These are phyloP conservation scores for Cairina moschata DNA, from an alignment of 2,113 vertebrate species.

Conservation along the genomic window DNA sequence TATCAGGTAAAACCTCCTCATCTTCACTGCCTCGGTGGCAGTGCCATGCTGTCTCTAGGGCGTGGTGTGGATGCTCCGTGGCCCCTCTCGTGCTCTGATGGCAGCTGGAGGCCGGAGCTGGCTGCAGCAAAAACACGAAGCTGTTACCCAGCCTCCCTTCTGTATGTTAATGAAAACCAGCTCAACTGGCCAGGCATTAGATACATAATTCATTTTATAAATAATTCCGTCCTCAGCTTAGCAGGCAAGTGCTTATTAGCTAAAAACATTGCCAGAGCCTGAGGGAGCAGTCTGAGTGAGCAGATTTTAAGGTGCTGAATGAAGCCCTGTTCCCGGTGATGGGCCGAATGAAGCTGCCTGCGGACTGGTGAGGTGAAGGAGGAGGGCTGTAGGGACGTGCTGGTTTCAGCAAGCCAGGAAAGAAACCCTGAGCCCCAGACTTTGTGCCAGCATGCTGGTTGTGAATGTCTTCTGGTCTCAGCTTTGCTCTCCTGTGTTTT, in stretches of 20 bases:
- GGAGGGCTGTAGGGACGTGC: not conserved
- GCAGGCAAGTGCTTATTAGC: not conserved
- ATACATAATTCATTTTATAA: not conserved
- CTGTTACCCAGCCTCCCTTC: not conserved
- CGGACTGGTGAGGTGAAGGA: not conserved
- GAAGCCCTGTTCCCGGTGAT: not conserved
- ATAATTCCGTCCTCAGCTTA: not conserved
- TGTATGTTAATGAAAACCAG: not conserved
- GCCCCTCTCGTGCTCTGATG: not conserved
- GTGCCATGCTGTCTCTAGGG: not conserved
- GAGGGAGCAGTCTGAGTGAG: not conserved
- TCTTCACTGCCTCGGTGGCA: not conserved
- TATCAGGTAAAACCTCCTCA: not conserved
- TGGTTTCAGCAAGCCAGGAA: not conserved
- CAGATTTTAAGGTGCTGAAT: not conserved
- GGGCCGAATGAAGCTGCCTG: not conserved
- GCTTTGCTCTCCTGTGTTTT: not conserved
- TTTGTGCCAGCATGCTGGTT: not conserved
- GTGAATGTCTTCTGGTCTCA: not conserved
- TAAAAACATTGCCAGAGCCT: not conserved
- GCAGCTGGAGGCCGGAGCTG: not conserved
- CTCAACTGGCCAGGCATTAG: not conserved
- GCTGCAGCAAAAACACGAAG: not conserved
- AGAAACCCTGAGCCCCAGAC: not conserved
- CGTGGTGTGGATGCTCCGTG: fast-evolving